A percentile compares a stretch with the other conserved stretches of the same genome.
Conservation (phyloP, 2,797 vertebrate species). For the Sebastes wilsoni region DNA sequence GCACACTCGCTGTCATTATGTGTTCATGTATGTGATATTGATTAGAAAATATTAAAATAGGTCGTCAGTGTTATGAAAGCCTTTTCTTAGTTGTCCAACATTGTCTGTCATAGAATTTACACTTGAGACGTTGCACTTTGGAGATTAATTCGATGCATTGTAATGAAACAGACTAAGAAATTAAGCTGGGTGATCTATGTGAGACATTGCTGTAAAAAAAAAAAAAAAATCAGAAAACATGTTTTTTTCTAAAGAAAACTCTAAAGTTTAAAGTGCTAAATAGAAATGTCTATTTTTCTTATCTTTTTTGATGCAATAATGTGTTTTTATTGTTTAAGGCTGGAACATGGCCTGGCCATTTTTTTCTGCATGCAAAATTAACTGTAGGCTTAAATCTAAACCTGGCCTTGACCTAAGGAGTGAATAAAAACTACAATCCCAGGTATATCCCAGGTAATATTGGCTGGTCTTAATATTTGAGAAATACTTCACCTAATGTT, state of each 20-base stretch:
- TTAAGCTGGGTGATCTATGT: neutral
- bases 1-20: neutral
- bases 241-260: neutral
- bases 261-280: neutral
- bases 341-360: neutral
- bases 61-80: neutral
- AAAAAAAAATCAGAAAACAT: neutral
- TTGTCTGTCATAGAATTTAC: slow-evolving; percentile 18
- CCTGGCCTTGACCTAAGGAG: neutral
- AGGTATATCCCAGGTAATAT: neutral
- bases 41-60: neutral
- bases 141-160: neutral
- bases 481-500: neutral
- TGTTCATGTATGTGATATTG: neutral
- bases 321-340: neutral
- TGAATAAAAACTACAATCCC: neutral
- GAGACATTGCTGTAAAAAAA: neutral
- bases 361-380: neutral
- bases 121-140: neutral
- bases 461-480: neutral
- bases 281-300: neutral
- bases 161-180: neutral
- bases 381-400: neutral
- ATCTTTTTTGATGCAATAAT: neutral
- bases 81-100: slow-evolving; percentile 16